These are phyloP conservation scores for Triplophysa dalaica DNA, from an alignment of 2,113 vertebrate species.

Conservation along the genomic window DNA sequence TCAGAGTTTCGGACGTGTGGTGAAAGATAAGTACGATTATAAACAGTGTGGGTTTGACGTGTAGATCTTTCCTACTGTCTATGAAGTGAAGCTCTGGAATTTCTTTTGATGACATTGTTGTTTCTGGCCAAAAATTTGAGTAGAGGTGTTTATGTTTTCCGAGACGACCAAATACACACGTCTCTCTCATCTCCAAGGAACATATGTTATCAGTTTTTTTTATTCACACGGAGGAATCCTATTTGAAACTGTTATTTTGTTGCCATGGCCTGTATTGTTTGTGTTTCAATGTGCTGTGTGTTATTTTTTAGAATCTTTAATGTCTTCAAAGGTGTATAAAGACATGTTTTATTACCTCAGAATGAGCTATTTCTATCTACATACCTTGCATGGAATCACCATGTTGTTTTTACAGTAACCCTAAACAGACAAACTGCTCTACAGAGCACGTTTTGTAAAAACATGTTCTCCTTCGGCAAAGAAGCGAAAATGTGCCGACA, in stretches of 20 bases:
- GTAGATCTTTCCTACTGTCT: constrained; percentile 23
- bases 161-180: neutral
- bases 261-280: neutral
- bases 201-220: neutral
- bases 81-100: constrained; percentile 6
- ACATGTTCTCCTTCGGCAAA: too few species aligned
- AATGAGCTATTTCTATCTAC: too few species aligned
- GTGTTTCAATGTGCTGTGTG: too few species aligned
- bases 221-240: neutral
- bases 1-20: neutral
- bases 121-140: constrained; percentile 33
- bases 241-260: neutral
- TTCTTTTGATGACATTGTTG: constrained; percentile 16
- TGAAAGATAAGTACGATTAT: constrained; percentile 9
- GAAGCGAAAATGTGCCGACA: too few species aligned
- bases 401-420: too few species aligned
- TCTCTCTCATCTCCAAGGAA: constrained; percentile 3
- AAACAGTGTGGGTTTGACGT: constrained; percentile 31
- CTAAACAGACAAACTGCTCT: too few species aligned
- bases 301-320: too few species aligned
- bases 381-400: too few species aligned
- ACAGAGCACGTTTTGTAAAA: too few species aligned
- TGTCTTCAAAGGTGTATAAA: too few species aligned
- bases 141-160: constrained; percentile 46
- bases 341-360: too few species aligned